Evolutionary conservation across 2,113 vertebrate species (phyloP), one percentile per base, ranked within the genome.

Genomic region (Mirza zaza): DNA sequence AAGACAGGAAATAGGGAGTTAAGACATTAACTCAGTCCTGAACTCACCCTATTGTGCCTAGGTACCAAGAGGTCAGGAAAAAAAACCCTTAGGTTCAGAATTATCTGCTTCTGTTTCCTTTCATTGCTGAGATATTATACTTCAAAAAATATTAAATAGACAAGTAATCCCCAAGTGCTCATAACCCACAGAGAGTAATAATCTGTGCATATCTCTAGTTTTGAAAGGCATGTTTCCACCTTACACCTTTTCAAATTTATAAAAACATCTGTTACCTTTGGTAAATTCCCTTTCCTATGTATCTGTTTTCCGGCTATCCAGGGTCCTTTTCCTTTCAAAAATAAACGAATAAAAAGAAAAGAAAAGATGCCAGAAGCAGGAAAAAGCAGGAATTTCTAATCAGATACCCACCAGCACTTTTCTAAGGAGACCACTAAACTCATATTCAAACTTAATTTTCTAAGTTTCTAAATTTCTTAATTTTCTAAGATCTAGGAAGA

Each of bases 11-110:
- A 77, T 94, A 97, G 95, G 11, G 1, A 0, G 86, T 95, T 95
- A 95, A 86, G 91, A 94, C 61, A 59, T 98, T 5, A 29, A 71
- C 87, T 97, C 88, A 96, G 79, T 97, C 95, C 91, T 98, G 95
- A 98, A 94, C 87, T 98, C 97, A 98, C 97, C 97, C 93, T 81
- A 91, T 80, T 97, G 97, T 97, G 97, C 87, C 80, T 96, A 1
- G 0, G 91, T 96, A 97, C 89, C 97, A 98, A 96, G 95, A 73
- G 80, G 94, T 98, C 94, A 94, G 45, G 57, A 88, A 79, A 95
- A 45, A 67, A 96, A 96, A 23, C 8, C 8, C 61, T 86, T 21
- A n/a, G 81, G 36, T 96, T 98, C 97, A 93, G 88, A 98, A 85
- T n/a, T 1, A 34, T 32, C 77, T 61, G 14, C n/a, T 97, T 96